Evolutionary conservation across 2,113 vertebrate genomes (phyloP).

Genomic region (Heliornis fulica): DNA sequence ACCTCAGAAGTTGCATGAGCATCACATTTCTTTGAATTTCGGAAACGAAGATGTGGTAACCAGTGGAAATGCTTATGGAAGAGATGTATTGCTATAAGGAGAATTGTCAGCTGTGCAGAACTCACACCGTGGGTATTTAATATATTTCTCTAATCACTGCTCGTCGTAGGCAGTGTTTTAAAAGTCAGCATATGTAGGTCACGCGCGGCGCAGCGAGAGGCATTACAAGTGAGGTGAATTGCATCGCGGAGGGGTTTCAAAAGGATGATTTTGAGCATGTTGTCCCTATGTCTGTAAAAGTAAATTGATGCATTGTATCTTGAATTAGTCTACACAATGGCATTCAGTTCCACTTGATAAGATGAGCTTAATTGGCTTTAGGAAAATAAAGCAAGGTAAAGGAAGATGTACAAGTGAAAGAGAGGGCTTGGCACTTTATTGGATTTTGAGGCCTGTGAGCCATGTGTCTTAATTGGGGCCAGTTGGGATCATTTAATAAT

Average conservation of each 20-base stretch:
- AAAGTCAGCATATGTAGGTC: background rate
- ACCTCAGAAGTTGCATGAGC: background rate
- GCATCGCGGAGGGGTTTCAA: background rate
- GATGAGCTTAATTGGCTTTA: slow-evolving; percentile 67
- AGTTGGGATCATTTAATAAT: slow-evolving; percentile 99
- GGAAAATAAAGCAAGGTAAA: slow-evolving; percentile 73
- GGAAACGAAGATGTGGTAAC: background rate
- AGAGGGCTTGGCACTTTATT: slow-evolving; percentile 71
- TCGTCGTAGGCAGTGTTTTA: background rate
- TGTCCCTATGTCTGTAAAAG: background rate
- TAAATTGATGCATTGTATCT: background rate
- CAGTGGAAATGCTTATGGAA: background rate
- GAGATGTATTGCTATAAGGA: background rate
- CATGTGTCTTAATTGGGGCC: slow-evolving; percentile 94
- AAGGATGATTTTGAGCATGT: background rate
- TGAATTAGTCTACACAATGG: slow-evolving; percentile 13
- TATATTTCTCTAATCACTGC: background rate
- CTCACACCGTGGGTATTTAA: background rate
- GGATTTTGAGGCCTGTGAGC: slow-evolving; percentile 85
- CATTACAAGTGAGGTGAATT: background rate
- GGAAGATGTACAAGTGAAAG: slow-evolving; percentile 62
- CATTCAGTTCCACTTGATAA: slow-evolving; percentile 50
- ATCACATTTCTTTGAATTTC: background rate
- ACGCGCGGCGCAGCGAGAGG: background rate
- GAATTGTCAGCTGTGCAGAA: background rate